phyloP scores from a whole-genome alignment of 2,888 invertebrate genomes.

The Orthosia incerta region DNA sequence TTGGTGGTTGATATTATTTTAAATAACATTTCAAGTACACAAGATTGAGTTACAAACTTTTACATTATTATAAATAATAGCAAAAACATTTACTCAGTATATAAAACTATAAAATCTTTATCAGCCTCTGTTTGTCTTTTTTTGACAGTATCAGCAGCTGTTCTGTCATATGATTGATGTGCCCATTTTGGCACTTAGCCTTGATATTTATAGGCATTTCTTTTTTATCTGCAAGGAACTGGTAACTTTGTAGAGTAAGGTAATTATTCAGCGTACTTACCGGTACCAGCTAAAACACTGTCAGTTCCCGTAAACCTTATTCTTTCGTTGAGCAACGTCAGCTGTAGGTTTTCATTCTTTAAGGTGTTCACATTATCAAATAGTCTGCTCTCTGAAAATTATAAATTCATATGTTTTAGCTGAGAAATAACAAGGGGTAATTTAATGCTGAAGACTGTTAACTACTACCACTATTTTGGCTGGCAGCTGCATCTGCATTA shows the following conservation, averaged over 20 bases:
- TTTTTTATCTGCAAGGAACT: conserved; percentile 21
- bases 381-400: conserved; percentile 94
- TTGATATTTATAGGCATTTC: conserved; percentile 20
- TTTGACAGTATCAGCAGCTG: conserved; percentile 14
- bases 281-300: conserved; percentile 78
- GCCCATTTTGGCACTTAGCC: not conserved
- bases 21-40: accelerated
- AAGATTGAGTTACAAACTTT: not conserved
- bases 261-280: conserved; percentile 65
- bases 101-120: not conserved
- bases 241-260: not conserved
- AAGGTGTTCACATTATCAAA: conserved; percentile 96
- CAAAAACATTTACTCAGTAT: not conserved
- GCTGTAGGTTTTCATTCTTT: conserved; percentile 95
- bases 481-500: not conserved
- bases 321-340: conserved; percentile 96
- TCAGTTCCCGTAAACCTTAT: conserved; percentile 92
- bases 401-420: conserved; percentile 39
- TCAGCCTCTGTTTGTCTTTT: not conserved
- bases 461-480: not conserved
- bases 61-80: not conserved
- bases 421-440: not conserved
- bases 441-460: too few species aligned
- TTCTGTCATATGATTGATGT: conserved; percentile 35
- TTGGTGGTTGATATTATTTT: not conserved